Conservation (phyloP, 1,140 invertebrate species). For the Archivesica marissinica region DNA sequence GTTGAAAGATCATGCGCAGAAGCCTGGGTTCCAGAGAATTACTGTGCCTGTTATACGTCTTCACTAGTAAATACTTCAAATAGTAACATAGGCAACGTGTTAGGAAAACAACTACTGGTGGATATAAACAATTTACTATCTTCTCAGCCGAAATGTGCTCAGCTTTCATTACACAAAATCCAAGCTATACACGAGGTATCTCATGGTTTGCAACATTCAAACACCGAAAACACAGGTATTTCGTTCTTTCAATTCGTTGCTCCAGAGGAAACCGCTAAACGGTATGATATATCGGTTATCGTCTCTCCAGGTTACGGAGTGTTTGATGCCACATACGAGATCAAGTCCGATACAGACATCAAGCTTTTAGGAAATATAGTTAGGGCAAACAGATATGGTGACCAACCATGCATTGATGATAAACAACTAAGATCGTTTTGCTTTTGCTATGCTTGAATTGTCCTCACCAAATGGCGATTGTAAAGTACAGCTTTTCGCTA, state of each 20-base stretch:
- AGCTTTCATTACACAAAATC: slow-evolving; percentile 50
- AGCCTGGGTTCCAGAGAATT: slow-evolving; percentile 83
- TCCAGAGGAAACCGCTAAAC: not conserved
- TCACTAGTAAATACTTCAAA: slow-evolving; percentile 27
- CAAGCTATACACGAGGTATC: slow-evolving; percentile 45
- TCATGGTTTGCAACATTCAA: slow-evolving; percentile 51
- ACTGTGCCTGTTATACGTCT: slow-evolving; percentile 83
- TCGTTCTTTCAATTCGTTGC: slow-evolving; percentile 52
- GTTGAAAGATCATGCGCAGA: slow-evolving; percentile 81
- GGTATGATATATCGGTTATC: slow-evolving; percentile 37
- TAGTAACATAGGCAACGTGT: not conserved
- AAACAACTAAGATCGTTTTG: slow-evolving; percentile 41
- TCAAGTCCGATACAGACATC: not conserved
- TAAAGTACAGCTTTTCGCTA: too few relatives aligned
- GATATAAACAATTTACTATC: slow-evolving; percentile 88
- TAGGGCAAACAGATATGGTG: slow-evolving; percentile 47
- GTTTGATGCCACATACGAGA: slow-evolving; percentile 42
- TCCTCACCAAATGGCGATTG: too few relatives aligned
- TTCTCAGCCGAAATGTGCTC: slow-evolving; percentile 66
- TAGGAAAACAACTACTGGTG: slow-evolving; percentile 82
- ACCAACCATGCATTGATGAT: slow-evolving; percentile 42
- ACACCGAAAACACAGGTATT: slow-evolving; percentile 53
- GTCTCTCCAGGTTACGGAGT: slow-evolving; percentile 37
- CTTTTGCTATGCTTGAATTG: too few relatives aligned
- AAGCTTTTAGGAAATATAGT: slow-evolving; percentile 36